These are phyloP conservation scores for Zoanthus sansibaricus DNA, from an alignment of 92 coral and sea anemone species.

Conservation along the genomic window DNA sequence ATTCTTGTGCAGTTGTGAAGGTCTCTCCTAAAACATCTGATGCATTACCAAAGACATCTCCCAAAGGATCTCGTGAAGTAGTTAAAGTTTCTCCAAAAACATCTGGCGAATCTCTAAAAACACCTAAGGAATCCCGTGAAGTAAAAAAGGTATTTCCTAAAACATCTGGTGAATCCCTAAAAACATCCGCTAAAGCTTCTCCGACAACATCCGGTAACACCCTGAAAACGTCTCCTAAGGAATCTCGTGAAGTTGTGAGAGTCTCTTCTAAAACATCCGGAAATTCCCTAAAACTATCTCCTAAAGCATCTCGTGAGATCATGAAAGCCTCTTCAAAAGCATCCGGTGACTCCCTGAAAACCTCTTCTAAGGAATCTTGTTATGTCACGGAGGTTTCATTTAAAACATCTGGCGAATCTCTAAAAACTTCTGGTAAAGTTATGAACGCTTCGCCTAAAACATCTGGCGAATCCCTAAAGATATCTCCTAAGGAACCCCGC, in stretches of 20 bases:
- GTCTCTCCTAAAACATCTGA: no score
- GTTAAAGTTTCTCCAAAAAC: slow-evolving; percentile 3
- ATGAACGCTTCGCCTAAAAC: slow-evolving; percentile 13
- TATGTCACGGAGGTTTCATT: background rate
- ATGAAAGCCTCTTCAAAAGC: background rate
- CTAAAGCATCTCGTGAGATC: background rate
- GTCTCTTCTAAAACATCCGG: slow-evolving; percentile 18
- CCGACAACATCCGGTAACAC: background rate
- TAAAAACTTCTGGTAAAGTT: background rate
- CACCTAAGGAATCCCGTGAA: no score
- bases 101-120: background rate
- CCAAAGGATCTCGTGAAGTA: slow-evolving; percentile 39
- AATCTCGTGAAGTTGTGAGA: slow-evolving; percentile 33
- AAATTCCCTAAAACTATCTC: background rate
- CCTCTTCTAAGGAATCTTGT: background rate
- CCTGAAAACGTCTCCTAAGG: background rate
- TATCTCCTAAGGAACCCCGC: background rate
- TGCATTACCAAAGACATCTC: slow-evolving; percentile 1
- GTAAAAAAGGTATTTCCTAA: no score
- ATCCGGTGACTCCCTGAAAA: background rate
- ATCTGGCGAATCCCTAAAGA: slow-evolving; percentile 16
- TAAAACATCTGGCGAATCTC: background rate
- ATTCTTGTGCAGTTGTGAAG: no score
- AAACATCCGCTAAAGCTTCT: slow-evolving; percentile 39
- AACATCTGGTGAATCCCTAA: background rate